These are phyloP conservation scores for Sinocyclocheilus grahami DNA, from an alignment of 2,113 vertebrate species.

Conservation along the genomic window DNA sequence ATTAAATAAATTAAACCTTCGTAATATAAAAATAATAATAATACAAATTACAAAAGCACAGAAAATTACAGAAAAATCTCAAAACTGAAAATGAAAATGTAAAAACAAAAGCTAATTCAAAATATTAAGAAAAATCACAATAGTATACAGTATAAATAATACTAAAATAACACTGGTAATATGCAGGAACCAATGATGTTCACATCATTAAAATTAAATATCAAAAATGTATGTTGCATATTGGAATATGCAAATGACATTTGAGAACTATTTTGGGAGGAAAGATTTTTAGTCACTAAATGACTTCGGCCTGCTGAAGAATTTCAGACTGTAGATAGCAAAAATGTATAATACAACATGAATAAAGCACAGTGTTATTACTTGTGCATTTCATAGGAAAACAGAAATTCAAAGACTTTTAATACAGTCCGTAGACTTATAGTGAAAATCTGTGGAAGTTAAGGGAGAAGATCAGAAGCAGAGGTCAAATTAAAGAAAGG, in stretches of 20 bases:
- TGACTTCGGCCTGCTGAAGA: neutral
- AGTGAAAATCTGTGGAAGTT: slow-evolving; percentile 75
- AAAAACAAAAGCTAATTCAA: too few species aligned
- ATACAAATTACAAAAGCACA: neutral
- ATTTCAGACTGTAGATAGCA: neutral
- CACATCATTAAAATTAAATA: neutral
- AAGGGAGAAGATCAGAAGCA: slow-evolving; percentile 70
- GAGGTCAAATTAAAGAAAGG: slow-evolving; percentile 71
- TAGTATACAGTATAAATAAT: neutral
- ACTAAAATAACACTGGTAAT: neutral
- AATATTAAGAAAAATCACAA: neutral
- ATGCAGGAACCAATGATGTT: neutral
- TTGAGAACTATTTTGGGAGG: neutral
- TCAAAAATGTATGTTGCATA: neutral
- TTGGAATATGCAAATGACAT: neutral
- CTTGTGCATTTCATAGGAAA: neutral
- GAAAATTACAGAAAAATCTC: neutral
- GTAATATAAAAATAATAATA: neutral
- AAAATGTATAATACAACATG: neutral
- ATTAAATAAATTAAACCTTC: neutral
- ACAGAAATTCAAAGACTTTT: neutral
- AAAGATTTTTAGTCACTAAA: neutral
- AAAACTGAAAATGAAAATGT: too few species aligned
- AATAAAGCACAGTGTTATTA: neutral
- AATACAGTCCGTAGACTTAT: slow-evolving; percentile 20